Evolutionary conservation across 2,797 vertebrate species (phyloP), one percentile per base, ranked within the genome.

Genomic region (Peromyscus aztecus): DNA sequence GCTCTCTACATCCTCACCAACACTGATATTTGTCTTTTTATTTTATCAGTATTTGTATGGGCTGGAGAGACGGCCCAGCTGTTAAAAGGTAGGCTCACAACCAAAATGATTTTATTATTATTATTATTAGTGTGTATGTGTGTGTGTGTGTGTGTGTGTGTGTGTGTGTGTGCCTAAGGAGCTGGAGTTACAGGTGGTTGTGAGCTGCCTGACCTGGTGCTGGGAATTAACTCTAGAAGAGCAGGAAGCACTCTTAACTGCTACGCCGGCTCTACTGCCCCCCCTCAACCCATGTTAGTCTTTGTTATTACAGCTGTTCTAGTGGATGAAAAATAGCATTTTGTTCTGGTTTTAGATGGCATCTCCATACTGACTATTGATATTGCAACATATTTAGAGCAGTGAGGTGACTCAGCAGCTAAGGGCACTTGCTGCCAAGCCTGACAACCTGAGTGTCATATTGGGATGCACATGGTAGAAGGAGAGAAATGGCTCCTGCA

Each of bases 271-370:
- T 52, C 31, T 52, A 23, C 31, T 49, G 6, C 34, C 57, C 61
- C 37, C 57, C 27, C 31, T 43, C 61, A 65, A 10, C 19, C 82
- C 43, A 23, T 21, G 29, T 75, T 23, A 2, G 27, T 92, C 61
- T 40, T 95, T 94, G 81, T 73, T 46, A 84, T 49, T 55, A 83
- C 5, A 65, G 49, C 46, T 93, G 27, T 90, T 61, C 73, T 46
- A 16, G 19, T 63, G 24, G 14, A 49, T 67, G 12, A 59, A 67
- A 91, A 91, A 55, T 67, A 14, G 4, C 69, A 91, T 86, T 71
- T 97, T 24, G 19, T 40, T 65, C 76, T 95, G 52, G 34, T 71
- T 96, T 95, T 89, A 34, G 91, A 76, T 57, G 61, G 19, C 29
- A 75, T 93, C 78, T 93, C 9, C 16, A 73, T 89, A 78, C 71